Evolutionary conservation across 2,797 vertebrate species (phyloP), one percentile per base, ranked within the genome.

Genomic region (Sebastes vulpes): DNA sequence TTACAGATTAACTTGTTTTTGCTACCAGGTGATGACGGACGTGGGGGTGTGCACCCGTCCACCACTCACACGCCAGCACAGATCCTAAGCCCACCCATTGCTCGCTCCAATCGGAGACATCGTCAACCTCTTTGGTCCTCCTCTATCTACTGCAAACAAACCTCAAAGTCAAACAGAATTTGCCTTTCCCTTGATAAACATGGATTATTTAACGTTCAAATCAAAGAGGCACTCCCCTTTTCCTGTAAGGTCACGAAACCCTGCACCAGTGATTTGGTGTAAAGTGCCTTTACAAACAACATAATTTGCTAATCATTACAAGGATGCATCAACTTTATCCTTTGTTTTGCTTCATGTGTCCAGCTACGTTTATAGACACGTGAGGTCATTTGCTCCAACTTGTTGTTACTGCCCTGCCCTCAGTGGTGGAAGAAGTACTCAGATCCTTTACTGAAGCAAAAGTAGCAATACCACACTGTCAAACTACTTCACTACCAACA

Each of bases 81-180:
- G 58, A 6, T 10, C 31, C 35, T 25, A 1, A 53, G 16, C 75
- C 83, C 68, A 28, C 61, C 86, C 64, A 60, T 16, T 42, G 35
- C 73, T 58, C 3, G 7, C 66, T 35, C 72, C 71, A 46, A 21
- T 72, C 32, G 6, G 64, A 69, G 35, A 79, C 60, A 32, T 35
- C 14, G 3, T 25, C 57, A 14, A 10, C 42, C 9, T 28, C 38
- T 48, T 52, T 46, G 52, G 38, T 5, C 29, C 14, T 9, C 46
- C 50, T 56, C 63, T 75, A 75, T 86, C 79, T 77, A 86, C 46
- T 32, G 74, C 78, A 92, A 92, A 93, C 85, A 91, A 82, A 81
- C 50, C 35, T 85, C 77, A 74, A 91, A 87, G 80, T 91, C 86
- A 89, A 88, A 89, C 77, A 67, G 20, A 64, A 21, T 60, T 21